Evolutionary conservation across 2,888 invertebrate species (phyloP), one percentile per base, ranked within the genome.

Genomic region (Sphinx pinastri): DNA sequence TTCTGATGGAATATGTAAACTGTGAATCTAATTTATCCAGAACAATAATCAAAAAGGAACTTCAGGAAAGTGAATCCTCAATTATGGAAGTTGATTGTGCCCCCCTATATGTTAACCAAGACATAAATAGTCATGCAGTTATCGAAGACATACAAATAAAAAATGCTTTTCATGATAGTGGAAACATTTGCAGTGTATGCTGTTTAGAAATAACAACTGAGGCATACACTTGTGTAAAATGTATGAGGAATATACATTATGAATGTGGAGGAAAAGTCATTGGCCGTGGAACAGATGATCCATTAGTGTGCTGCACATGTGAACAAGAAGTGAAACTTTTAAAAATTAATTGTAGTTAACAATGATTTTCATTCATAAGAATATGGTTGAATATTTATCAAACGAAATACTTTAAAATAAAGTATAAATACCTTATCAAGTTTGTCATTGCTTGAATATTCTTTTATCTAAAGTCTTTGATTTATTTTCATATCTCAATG

Each of bases 251-350:
- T 2, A 63, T 63, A 63, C 63, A 63, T 63, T 19, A 47, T 11
- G 49, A 49, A 13, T 49, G 63, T 63, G 49, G 63, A 13, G 47
- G 7, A 19, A 19, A 16, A n/a, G 47, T 60, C 16, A 12, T 19
- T 4, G 19, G 19, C 0, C 13, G 0, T 19, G 19, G 47, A 13
- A 7, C n/a, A 13, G 68, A 68, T 12, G 19, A 59, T 7, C 31
- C 16, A 11, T 52, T 68, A 16, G 16, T 59, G 31, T 68, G 68
- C 47, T 52, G 25, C 16, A 8, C 51, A 68, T 68, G 68, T 68
- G 52, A 38, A 38, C 51, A n/a, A 52, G 38, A 16, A 59, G 31
- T 60, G 13, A 52, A 60, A 11, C 49, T 12, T 25, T 11, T 25
- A 10, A 58, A 13, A 68, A n/a, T 12, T 10, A 16, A 31, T 38